A percentile compares a stretch with the other conserved stretches of the same genome.
Evolutionary conservation across 2,888 invertebrate genomes (phyloP).

Genomic region (Spodoptera littoralis): DNA sequence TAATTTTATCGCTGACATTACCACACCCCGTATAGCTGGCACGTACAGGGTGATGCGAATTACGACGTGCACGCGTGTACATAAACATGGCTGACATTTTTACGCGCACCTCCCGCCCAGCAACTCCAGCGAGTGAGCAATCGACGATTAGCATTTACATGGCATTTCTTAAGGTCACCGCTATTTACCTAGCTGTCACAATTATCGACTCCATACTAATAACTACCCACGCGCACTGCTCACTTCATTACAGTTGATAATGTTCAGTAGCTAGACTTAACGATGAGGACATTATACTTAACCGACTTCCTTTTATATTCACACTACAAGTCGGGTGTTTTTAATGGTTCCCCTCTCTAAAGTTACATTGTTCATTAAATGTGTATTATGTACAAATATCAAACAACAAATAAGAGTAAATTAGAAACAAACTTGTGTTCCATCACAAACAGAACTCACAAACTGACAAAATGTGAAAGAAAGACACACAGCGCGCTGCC

Average conservation of each 20-base stretch:
- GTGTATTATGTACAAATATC: too few species aligned
- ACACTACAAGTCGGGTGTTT: too few species aligned
- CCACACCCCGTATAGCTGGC: constrained; percentile 7
- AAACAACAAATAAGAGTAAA: background rate
- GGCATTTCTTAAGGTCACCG: constrained; percentile 80
- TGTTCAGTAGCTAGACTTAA: too few species aligned
- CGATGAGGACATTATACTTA: too few species aligned
- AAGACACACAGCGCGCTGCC: constrained; percentile 16
- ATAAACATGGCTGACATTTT: constrained; percentile 61
- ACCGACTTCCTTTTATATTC: too few species aligned
- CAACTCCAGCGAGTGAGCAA: constrained; percentile 66
- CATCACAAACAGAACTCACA: constrained; percentile 11
- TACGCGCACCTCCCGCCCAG: constrained; percentile 71
- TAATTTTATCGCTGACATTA: constrained; percentile 40
- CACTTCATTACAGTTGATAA: too few species aligned
- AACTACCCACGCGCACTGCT: background rate
- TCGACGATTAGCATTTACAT: constrained; percentile 84
- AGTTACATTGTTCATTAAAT: too few species aligned
- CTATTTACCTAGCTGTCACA: constrained; percentile 32
- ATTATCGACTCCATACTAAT: constrained; percentile 22
- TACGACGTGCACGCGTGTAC: constrained; percentile 22
- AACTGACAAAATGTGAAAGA: constrained; percentile 30
- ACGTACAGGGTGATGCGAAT: constrained; percentile 22
- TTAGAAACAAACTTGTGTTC: constrained; percentile 19
- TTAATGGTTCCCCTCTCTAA: too few species aligned